A percentile compares a stretch with the other conserved stretches of the same genome.
Evolutionary conservation across 1,140 invertebrate species (phyloP).

Genomic region (Melitaea cinxia): DNA sequence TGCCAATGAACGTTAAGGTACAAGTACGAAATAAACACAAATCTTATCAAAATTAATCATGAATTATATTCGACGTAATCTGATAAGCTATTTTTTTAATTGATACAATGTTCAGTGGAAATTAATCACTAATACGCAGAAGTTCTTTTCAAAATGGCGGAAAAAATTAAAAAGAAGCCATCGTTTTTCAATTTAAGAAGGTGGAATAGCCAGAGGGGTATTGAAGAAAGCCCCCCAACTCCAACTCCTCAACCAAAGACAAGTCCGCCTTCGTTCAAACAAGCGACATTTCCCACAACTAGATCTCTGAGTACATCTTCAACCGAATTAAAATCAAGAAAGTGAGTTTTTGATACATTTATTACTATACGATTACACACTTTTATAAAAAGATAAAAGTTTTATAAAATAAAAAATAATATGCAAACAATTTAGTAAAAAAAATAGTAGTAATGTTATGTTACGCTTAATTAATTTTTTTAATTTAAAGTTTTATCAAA

Average conservation of each 20-base stretch:
- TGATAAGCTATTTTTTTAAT: slow-evolving; percentile 31
- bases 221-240: slow-evolving; percentile 28
- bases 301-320: slow-evolving; percentile 29
- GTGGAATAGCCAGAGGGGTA: slow-evolving; percentile 55
- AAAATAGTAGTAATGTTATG: too few relatives aligned
- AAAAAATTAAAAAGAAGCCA: slow-evolving; percentile 65
- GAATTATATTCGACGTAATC: slow-evolving; percentile 26
- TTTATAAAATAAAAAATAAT: too few relatives aligned
- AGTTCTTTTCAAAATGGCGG: slow-evolving; percentile 51
- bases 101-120: slow-evolving; percentile 29
- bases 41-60: slow-evolving; percentile 39
- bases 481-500: too few relatives aligned
- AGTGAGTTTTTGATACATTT: slow-evolving; percentile 39
- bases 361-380: too few relatives aligned
- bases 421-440: too few relatives aligned
- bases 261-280: slow-evolving; percentile 39
- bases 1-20: background rate
- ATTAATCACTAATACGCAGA: slow-evolving; percentile 15
- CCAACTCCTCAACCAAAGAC: slow-evolving; percentile 25
- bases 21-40: slow-evolving; percentile 9
- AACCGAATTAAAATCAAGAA: slow-evolving; percentile 49
- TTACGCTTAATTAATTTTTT: too few relatives aligned
- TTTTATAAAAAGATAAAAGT: too few relatives aligned
- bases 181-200: slow-evolving; percentile 63
- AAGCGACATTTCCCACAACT: slow-evolving; percentile 20